Percentiles rank a stretch among this genome's conserved stretches.
These are phyloP conservation scores for Sorex maritimensis DNA, from an alignment of 2,797 vertebrate species.

Conservation along the genomic window DNA sequence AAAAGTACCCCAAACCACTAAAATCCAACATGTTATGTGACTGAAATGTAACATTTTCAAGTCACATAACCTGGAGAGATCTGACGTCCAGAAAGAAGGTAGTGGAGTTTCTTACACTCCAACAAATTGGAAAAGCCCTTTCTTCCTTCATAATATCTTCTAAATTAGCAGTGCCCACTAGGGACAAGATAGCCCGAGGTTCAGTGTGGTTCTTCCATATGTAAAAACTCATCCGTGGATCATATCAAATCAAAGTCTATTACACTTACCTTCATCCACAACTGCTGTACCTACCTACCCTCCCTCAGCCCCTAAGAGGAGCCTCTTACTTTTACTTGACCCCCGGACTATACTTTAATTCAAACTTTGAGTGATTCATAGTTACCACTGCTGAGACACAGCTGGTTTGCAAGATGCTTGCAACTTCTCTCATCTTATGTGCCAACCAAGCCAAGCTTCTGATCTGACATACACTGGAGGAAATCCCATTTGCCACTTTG, in stretches of 20 bases:
- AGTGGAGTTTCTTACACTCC: neutral
- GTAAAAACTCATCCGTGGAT: neutral
- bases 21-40: neutral
- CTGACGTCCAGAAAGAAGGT: neutral
- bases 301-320: neutral
- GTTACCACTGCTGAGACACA: neutral
- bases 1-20: conserved; percentile 58
- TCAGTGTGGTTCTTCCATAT: neutral
- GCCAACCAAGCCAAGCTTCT: neutral
- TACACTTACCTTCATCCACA: neutral
- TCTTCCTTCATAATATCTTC: neutral
- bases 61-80: neutral
- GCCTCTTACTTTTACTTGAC: neutral
- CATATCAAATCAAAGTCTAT: neutral
- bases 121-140: conserved; percentile 27
- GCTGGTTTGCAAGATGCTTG: neutral
- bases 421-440: neutral
- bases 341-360: neutral
- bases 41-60: conserved; percentile 38
- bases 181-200: neutral
- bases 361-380: neutral
- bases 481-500: conserved; percentile 31
- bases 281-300: neutral
- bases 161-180: neutral
- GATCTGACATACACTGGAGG: neutral